Percentiles rank a stretch among this genome's conserved stretches.
Conservation (phyloP, 1,140 invertebrate species). For the Galendromus occidentalis region DNA sequence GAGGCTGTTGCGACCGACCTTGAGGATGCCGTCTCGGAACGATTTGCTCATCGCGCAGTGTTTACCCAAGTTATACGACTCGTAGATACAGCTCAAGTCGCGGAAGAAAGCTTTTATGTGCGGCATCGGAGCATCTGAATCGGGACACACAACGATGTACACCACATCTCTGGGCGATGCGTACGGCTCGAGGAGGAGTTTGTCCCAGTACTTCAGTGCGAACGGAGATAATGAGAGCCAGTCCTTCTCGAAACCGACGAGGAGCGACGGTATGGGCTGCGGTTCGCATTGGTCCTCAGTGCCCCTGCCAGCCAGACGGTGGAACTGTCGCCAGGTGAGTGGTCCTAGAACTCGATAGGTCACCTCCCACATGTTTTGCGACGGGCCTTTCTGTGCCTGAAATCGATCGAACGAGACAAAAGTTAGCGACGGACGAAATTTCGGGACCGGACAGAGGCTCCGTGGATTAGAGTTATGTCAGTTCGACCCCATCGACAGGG, state of each 20-base stretch:
- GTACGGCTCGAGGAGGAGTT: conserved; percentile 77
- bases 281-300: conserved; percentile 87
- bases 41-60: conserved; percentile 21
- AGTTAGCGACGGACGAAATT: neutral
- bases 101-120: conserved; percentile 69
- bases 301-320: conserved; percentile 69
- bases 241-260: conserved; percentile 83
- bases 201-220: conserved; percentile 83
- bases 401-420: neutral
- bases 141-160: conserved; percentile 80
- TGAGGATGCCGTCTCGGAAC: conserved; percentile 49
- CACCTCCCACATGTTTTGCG: conserved; percentile 19
- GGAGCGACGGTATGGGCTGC: conserved; percentile 77
- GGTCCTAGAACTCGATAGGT: conserved; percentile 21
- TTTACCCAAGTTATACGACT: conserved; percentile 34
- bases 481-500: too few relatives aligned
- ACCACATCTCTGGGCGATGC: conserved; percentile 74
- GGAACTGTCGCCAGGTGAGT: conserved; percentile 89
- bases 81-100: conserved; percentile 75
- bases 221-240: conserved; percentile 81
- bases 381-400: neutral
- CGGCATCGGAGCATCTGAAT: conserved; percentile 58
- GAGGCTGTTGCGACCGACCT: conserved; percentile 32
- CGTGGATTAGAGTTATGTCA: too few relatives aligned
- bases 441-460: too few relatives aligned